Conservation (phyloP, 2,797 vertebrate species). For the Alcedo atthis region DNA sequence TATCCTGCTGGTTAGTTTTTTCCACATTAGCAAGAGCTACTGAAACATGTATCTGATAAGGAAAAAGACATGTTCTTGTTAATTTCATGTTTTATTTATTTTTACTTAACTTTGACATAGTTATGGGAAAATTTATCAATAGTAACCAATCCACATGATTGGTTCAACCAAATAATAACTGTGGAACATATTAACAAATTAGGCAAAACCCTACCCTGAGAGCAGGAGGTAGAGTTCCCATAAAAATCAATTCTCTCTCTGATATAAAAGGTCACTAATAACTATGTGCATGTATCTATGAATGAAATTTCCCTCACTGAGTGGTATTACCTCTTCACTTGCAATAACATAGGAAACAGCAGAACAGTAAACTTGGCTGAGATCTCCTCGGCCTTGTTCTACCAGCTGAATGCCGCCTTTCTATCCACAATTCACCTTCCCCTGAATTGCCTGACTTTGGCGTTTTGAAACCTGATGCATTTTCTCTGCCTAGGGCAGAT, state of each 20-base stretch:
- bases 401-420: background rate
- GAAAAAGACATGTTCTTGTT: background rate
- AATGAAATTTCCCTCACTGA: slow-evolving; percentile 1
- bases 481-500: slow-evolving; percentile 24
- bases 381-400: background rate
- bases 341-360: background rate
- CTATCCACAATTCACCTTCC: background rate
- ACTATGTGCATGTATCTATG: slow-evolving; percentile 16
- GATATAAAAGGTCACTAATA: slow-evolving; percentile 42
- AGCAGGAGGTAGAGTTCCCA: slow-evolving; percentile 11
- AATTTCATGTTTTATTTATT: slow-evolving; percentile 24
- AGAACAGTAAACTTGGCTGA: background rate
- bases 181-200: slow-evolving; percentile 20
- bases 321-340: background rate
- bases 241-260: slow-evolving; percentile 29
- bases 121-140: slow-evolving; percentile 33
- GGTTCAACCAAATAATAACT: slow-evolving; percentile 23
- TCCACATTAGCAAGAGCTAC: background rate
- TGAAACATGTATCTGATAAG: background rate
- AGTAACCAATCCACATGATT: background rate
- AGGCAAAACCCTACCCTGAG: background rate
- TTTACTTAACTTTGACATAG: background rate
- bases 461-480: background rate
- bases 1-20: background rate
- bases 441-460: background rate